phyloP scores from a whole-genome alignment of 2,888 invertebrate genomes.

The Imbricaverruca yamaguchii region DNA sequence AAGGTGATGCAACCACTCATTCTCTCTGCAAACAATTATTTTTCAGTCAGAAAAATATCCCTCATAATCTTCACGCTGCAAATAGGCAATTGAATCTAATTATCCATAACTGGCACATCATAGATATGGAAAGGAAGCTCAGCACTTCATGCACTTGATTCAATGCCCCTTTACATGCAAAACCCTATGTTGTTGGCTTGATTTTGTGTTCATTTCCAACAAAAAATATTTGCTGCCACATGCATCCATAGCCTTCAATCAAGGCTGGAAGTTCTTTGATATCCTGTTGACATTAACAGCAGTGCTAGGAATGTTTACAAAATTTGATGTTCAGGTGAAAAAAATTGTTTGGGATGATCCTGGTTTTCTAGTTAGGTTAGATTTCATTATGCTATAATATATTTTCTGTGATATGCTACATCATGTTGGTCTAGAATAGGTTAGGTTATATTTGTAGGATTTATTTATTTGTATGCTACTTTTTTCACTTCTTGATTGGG shows the following conservation, averaged over 20 bases:
- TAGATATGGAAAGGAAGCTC: neutral
- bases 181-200: neutral
- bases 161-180: neutral
- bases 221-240: neutral
- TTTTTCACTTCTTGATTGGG: too few species aligned
- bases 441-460: too few species aligned
- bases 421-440: too few species aligned
- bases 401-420: too few species aligned
- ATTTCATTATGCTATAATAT: too few species aligned
- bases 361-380: too few species aligned
- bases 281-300: too few species aligned
- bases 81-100: neutral
- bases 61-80: neutral
- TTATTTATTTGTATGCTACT: too few species aligned
- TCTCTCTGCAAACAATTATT: neutral
- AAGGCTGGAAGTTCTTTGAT: neutral
- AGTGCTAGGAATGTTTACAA: too few species aligned
- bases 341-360: too few species aligned
- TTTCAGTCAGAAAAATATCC: neutral
- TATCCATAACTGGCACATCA: neutral
- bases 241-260: neutral
- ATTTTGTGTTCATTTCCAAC: neutral
- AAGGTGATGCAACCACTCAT: too few species aligned
- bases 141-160: neutral
- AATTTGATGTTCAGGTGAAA: too few species aligned